phyloP scores from a whole-genome alignment of 1,140 invertebrate species.

The Meteorus sp. region DNA sequence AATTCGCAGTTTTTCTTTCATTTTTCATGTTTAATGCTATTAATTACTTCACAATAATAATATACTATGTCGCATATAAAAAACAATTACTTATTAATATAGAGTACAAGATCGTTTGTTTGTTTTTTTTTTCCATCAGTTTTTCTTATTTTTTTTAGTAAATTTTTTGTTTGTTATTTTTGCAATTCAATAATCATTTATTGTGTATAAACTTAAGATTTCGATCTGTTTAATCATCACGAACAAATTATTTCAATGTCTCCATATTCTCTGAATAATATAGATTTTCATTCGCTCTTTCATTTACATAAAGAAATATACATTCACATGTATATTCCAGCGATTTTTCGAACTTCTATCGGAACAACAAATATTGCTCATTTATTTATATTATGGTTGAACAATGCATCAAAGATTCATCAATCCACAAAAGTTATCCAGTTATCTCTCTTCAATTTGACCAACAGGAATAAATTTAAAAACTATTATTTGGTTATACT shows the following conservation, averaged over 20 bases:
- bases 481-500: too few relatives aligned
- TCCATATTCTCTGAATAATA: background rate
- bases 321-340: too few relatives aligned
- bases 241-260: constrained; percentile 25
- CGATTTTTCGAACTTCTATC: too few relatives aligned
- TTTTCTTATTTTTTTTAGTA: constrained; percentile 19
- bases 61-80: constrained; percentile 57
- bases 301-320: too few relatives aligned
- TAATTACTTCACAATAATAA: constrained; percentile 51
- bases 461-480: too few relatives aligned
- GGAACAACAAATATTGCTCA: too few relatives aligned
- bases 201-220: constrained; percentile 40
- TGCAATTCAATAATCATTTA: constrained; percentile 26
- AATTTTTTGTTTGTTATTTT: constrained; percentile 29
- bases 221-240: constrained; percentile 35
- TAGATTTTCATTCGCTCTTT: background rate
- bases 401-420: too few relatives aligned
- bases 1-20: constrained; percentile 32
- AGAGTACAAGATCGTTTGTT: constrained; percentile 56
- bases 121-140: constrained; percentile 35
- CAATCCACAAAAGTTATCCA: too few relatives aligned
- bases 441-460: too few relatives aligned
- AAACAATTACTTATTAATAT: constrained; percentile 55
- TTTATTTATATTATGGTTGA: too few relatives aligned
- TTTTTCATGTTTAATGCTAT: constrained; percentile 37